Evolutionary conservation across 2,113 vertebrate genomes (phyloP).

Genomic region (Paramormyrops kingsleyae): DNA sequence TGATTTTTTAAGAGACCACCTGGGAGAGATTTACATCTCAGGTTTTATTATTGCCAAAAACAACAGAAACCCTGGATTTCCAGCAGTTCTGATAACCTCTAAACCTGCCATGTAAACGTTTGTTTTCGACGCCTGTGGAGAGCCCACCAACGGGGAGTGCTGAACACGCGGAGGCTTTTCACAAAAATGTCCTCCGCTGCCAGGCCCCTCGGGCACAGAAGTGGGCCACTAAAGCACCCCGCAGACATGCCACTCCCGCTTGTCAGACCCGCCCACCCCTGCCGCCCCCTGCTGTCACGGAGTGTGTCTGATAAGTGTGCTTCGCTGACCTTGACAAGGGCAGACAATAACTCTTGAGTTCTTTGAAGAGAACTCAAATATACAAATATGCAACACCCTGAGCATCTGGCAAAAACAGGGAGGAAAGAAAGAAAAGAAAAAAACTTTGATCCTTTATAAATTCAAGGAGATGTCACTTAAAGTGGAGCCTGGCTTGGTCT

Average conservation of each 20-base stretch:
- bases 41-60: background rate
- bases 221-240: background rate
- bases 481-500: background rate
- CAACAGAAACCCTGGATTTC: background rate
- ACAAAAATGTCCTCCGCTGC: background rate
- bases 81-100: constrained; percentile 3
- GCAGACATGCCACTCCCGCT: background rate
- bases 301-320: background rate
- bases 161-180: background rate
- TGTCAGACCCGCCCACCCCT: background rate
- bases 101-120: background rate
- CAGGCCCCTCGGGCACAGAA: background rate
- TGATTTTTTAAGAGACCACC: background rate
- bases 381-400: background rate
- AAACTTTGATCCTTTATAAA: constrained; percentile 12
- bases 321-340: background rate
- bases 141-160: background rate
- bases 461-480: constrained; percentile 12
- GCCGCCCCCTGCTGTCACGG: background rate
- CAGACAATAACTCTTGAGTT: background rate
- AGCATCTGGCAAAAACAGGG: background rate
- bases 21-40: background rate
- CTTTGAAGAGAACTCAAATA: background rate
- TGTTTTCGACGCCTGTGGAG: background rate
- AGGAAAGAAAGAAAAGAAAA: background rate